Base-by-base conservation (phyloP, 2,888 invertebrate genomes). In the Diaperis boleti region DNA sequence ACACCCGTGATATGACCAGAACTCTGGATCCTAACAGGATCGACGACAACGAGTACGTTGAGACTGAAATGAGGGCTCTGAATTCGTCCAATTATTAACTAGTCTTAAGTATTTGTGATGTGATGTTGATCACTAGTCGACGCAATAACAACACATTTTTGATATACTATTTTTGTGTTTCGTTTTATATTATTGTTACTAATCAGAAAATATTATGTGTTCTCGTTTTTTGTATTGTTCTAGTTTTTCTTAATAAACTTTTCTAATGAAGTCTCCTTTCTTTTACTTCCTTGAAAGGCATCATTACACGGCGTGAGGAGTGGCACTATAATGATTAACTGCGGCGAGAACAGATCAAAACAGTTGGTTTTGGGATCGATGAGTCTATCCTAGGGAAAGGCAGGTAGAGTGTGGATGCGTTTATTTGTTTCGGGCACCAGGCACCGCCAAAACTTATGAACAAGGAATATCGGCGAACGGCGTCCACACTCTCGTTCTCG, bases 91-190 rank as follows among this genome's bases (percentile, higher is more conserved):
- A n/a, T 31, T 14, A 29, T 4, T 26, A 13, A 15, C 55, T 52
- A 55, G 55, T 55, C 44, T 54, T 26, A 49, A 1, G 20, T 44
- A 5, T 31, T 47, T 31, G 31, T 37, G 37, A 37, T 33, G 14
- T 29, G 6, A 31, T 11, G 14, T 17, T 17, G 2, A n/a, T 22
- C 7, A 22, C 44, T 44, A 44, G 44, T 44, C 44, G 5, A 5
- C n/a, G n/a, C 44, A 22, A 22, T 44, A 29, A 47, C 6, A 10
- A 14, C 14, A n/a, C 14, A 31, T 7, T 15, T 4, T 22, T 42
- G 5, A 26, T 26, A 17, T 26, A 3, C 11, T 22, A 15, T 15
- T 8, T 44, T 41, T 8, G 17, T 6, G 17, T n/a, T 44, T 44
- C 18, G 26, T 44, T 26, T 17, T 39, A 4, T 13, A 7, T 17